Evolutionary conservation across 2,888 invertebrate species (phyloP), one percentile per base, ranked within the genome.

Genomic region (Deilephila porcellus): DNA sequence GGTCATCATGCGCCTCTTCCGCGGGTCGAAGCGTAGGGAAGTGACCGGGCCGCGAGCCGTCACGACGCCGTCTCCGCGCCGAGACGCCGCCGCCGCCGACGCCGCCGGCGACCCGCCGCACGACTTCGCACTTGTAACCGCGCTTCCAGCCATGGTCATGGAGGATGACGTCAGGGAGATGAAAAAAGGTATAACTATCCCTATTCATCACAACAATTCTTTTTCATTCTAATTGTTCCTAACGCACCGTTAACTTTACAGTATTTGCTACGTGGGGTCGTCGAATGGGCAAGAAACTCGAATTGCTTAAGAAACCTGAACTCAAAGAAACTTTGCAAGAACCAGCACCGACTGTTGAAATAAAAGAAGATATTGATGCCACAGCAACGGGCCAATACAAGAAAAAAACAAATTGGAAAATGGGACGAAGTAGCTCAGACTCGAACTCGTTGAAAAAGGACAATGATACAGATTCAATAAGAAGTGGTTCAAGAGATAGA

Each of bases 221-320:
- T 8, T 72, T 32, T 25, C 63, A 45, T 63, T 45, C 25, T 0
- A 63, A 76, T 0, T 63, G 7, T 20, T 14, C 25, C 59, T 60
- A 45, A 60, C 17, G 7, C 20, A 64, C 76, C 75, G 74, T 80
- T 79, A 79, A 80, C 62, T 63, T 92, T 95, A 74, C 93, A 96
- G 96, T 96, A 85, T 93, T 96, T 81, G 96, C 96, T 77, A 96
- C 97, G 80, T 97, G 97, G 97, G 97, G 97, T 83, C 96, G 97
- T 76, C 95, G 96, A 78, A 97, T 97, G 97, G 97, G 97, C 78
- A 96, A 96, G 81, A 97, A 97, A 89, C 93, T 97, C 83, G 97
- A 97, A 84, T 95, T 97, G 85, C 94, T 97, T 76, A 96, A 97
- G 80, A 96, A 96, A 80, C 91, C 95, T 73, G 96, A 97, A 73